Base-by-base conservation (phyloP, 53 echinoderm and acorn worm genomes). In the Paracentrotus lividus region DNA sequence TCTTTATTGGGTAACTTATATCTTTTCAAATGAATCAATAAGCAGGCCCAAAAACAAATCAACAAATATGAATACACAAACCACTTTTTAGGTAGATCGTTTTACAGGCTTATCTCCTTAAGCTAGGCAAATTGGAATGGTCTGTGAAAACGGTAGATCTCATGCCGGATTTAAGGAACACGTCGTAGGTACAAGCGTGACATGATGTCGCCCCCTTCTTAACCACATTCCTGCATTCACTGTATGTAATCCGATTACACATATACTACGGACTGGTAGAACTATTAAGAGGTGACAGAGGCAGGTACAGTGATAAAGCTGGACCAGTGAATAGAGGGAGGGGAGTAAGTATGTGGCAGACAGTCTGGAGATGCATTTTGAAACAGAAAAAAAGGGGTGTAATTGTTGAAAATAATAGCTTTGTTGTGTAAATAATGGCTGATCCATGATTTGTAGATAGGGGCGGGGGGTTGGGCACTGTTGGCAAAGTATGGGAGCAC, bases 151-250 rank as follows among this genome's bases (percentile, higher is more conserved):
- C 40, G 16, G 21, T 15, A 18, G 72, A 38, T 14, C 40, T 72
- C 36, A 72, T 72, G 40, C 72, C 15, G 72, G 72, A 16, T 72
- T 72, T 20, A 0, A 20, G 64, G 1, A 27, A 64, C 64, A 64
- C 31, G 64, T 15, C 21, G 88, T 88, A 56, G 10, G n/a, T 45
- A 29, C 85, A 85, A 14, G 47, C 51, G 49, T 27, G 52, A 42
- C 72, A 72, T 38, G 29, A 1, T 43, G 2, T 56, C 21, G 57
- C 12, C 33, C n/a, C 26, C 56, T 53, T 38, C 56, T 34, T 20
- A 88, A 58, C 33, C 59, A 38, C 88, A 88, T 88, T 54, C 88
- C 88, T 88, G 33, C 88, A 57, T 88, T 32, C 56, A 32, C 57
- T 21, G 20, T 38, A 38, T 88, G 33, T 88, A 58, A 57, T 88